These are phyloP conservation scores for Trachymyrmex septentrionalis DNA, from an alignment of 1,140 invertebrate species.

Conservation along the genomic window DNA sequence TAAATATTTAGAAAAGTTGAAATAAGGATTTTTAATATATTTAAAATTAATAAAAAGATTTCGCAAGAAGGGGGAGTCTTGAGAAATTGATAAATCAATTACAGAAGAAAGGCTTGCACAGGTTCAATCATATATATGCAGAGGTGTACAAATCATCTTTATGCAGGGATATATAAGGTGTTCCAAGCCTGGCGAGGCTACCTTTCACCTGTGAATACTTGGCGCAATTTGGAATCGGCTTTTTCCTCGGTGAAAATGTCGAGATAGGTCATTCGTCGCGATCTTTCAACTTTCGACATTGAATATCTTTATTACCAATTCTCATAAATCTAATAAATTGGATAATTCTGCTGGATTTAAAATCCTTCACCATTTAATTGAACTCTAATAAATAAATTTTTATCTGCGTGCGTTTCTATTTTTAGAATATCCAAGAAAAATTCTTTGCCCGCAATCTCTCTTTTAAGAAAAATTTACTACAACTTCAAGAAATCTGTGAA, in stretches of 20 bases:
- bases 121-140: not conserved
- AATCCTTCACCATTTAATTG: not conserved
- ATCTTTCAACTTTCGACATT: not conserved
- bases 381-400: not conserved
- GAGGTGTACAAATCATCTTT: not conserved
- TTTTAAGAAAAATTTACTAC: not conserved
- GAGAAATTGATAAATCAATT: not conserved
- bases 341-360: not conserved
- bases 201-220: not conserved
- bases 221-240: slow-evolving; percentile 13
- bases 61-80: not conserved
- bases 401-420: not conserved
- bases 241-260: slow-evolving; percentile 5
- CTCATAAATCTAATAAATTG: not conserved
- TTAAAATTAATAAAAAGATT: not conserved
- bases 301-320: not conserved
- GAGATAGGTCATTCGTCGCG: not conserved
- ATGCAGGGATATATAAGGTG: not conserved
- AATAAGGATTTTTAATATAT: not conserved
- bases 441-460: not conserved
- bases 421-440: not conserved
- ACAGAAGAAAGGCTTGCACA: not conserved
- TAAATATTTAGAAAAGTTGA: not conserved
- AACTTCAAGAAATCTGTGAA: not conserved
- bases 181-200: not conserved